Base-by-base conservation (phyloP, 2,888 invertebrate genomes). In the Onchidella celtica region DNA sequence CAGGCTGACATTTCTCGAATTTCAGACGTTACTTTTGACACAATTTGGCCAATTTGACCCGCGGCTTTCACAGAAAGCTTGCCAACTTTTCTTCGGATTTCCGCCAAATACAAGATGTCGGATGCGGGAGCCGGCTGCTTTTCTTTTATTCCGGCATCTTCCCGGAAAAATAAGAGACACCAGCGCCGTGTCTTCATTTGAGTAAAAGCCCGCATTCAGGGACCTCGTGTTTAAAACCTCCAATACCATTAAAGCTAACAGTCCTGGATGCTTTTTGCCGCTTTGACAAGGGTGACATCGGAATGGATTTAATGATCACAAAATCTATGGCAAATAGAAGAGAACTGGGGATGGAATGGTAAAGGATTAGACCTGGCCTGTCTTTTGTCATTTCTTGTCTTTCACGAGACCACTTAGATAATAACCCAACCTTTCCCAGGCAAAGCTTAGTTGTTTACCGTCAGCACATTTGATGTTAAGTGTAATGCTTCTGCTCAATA, bases 181-280 rank as follows among this genome's bases (percentile, higher is more conserved):
- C 34, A 72, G 4, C 14, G 1, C 11, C 11, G 21, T 21, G 29
- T 55, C n/a, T 36, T 72, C 55, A 72, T 72, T 72, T 57, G 72
- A 34, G 72, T 72, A 72, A 72, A 72, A 72, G 72, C 72, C 57
- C 32, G 72, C n/a, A 59, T 24, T 57, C 47, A 47, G 6, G 6
- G 47, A 17, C 47, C 17, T 47, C 47, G n/a, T 47, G 47, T 47
- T 34, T 21, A 36, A 59, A 72, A 34, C 11, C 55, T 21, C 55
- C 24, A n/a, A 55, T 70, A 29, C 55, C 38, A 47, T 70, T 17
- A 21, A 40, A 55, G 29, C 29, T 29, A 55, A 70, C 32, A 24
- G 72, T 36, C 32, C 34, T 17, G n/a, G 34, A 59, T 59, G 47
- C 47, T 47, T 47, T 17, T 47, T 17, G 24, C 72, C 14, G 55